These are phyloP conservation scores for Pachycephala philippinensis DNA, from an alignment of 2,113 vertebrate genomes.

Conservation along the genomic window DNA sequence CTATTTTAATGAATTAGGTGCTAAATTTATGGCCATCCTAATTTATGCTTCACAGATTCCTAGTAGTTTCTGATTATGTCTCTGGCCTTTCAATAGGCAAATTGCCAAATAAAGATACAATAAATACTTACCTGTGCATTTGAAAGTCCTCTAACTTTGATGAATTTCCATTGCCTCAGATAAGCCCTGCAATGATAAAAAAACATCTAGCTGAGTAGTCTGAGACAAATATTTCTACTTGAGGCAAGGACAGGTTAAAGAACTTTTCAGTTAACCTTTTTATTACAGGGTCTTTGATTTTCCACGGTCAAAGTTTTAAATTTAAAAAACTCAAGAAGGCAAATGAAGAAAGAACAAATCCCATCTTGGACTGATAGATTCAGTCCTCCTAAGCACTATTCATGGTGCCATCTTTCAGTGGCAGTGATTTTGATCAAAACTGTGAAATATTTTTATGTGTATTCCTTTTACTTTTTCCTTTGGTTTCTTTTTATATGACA, in stretches of 20 bases:
- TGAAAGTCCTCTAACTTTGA: background rate
- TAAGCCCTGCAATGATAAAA: background rate
- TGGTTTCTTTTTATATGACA: no score
- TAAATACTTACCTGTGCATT: background rate
- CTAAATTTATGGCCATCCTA: background rate
- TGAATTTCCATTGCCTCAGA: background rate
- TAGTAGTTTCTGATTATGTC: background rate
- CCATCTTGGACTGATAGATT: background rate
- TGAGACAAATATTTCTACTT: background rate
- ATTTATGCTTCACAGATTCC: background rate
- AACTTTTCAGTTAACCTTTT: background rate
- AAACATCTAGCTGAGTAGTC: background rate
- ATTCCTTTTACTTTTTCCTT: background rate
- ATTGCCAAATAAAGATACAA: background rate
- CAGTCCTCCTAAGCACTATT: background rate
- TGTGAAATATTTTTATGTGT: background rate
- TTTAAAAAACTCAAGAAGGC: background rate
- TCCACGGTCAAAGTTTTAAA: background rate
- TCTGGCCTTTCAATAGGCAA: background rate
- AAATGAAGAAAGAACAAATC: background rate
- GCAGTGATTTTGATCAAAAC: background rate
- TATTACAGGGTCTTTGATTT: background rate
- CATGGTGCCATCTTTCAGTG: background rate
- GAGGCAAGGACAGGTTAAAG: background rate
- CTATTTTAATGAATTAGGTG: fast-evolving